Evolutionary conservation across 1,140 invertebrate species (phyloP).

Genomic region (Mactra quadrangularis): DNA sequence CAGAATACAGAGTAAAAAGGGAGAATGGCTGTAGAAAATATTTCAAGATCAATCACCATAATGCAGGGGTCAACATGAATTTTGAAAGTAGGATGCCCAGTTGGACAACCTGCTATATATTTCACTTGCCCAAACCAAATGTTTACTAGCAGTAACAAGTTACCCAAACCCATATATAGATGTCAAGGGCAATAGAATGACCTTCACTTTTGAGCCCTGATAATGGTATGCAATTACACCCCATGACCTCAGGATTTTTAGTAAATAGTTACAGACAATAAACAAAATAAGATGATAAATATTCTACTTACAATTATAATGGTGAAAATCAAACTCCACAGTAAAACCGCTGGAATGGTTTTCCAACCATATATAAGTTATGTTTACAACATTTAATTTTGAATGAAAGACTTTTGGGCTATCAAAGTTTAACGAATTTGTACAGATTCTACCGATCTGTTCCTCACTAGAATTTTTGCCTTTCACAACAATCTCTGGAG

Average conservation of each 20-base stretch:
- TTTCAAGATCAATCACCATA: too few species aligned
- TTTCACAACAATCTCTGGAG: conserved; percentile 66
- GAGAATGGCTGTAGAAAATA: too few species aligned
- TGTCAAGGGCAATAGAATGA: too few species aligned
- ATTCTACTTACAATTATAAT: conserved; percentile 67
- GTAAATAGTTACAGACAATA: neutral
- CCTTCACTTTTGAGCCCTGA: neutral
- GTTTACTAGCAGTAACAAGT: too few species aligned
- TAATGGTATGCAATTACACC: neutral
- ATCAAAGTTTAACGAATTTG: conserved; percentile 62
- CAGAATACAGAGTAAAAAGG: too few species aligned
- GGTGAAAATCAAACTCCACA: conserved; percentile 72
- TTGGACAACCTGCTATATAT: too few species aligned
- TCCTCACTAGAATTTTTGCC: conserved; percentile 50
- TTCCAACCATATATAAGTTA: conserved; percentile 71
- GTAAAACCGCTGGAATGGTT: conserved; percentile 74
- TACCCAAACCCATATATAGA: too few species aligned
- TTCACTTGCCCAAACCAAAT: too few species aligned
- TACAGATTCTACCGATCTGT: conserved; percentile 66
- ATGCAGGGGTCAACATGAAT: too few species aligned
- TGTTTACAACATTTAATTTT: conserved; percentile 70
- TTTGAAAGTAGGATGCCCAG: too few species aligned
- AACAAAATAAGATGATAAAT: neutral
- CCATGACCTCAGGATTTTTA: neutral
- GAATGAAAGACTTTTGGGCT: conserved; percentile 75